A percentile compares a stretch with the other conserved stretches of the same genome.
Conservation (phyloP, 1,140 invertebrate genomes). For the Medauroidea extradentata region DNA sequence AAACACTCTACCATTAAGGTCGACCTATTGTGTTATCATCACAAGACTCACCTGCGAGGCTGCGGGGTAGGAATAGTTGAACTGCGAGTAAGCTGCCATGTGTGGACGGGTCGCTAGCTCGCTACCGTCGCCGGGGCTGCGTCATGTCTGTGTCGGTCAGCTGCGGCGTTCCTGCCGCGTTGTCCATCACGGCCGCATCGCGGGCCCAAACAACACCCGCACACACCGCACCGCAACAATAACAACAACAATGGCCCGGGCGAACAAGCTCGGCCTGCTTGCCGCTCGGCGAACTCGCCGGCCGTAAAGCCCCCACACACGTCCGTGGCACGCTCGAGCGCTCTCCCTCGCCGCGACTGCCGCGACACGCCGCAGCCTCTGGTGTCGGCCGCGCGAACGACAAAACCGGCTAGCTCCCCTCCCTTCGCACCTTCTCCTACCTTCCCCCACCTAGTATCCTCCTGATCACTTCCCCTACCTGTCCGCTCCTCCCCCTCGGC, state of each 20-base stretch:
- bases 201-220: too few relatives aligned
- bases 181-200: too few relatives aligned
- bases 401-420: neutral
- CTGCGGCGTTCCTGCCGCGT: too few relatives aligned
- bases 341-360: neutral
- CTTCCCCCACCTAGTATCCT: neutral
- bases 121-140: neutral
- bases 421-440: neutral
- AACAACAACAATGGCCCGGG: too few relatives aligned
- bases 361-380: neutral
- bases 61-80: slow-evolving; percentile 74
- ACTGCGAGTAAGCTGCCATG: slow-evolving; percentile 79
- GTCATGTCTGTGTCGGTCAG: too few relatives aligned
- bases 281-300: too few relatives aligned
- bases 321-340: neutral
- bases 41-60: slow-evolving; percentile 72
- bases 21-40: too few relatives aligned
- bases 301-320: neutral
- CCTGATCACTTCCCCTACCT: neutral
- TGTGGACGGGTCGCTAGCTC: neutral
- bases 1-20: too few relatives aligned
- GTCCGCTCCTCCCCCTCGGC: neutral
- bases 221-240: too few relatives aligned
- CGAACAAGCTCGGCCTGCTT: too few relatives aligned
- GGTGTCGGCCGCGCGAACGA: slow-evolving; percentile 2